phyloP scores from a whole-genome alignment of 2,113 vertebrate species.

The Melospiza melodia region DNA sequence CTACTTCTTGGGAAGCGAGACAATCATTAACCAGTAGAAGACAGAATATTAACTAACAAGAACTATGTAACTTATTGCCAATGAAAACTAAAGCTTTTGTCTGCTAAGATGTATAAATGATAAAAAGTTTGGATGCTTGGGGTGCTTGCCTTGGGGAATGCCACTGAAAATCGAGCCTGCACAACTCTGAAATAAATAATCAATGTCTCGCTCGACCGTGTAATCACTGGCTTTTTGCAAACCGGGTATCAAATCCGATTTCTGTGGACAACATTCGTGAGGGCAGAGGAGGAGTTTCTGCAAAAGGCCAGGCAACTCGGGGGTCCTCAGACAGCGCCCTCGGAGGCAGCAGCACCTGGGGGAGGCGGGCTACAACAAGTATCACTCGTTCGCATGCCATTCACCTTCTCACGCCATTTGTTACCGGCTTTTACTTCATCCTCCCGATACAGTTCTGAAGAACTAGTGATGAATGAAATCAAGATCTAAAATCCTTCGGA shows the following conservation, averaged over 20 bases:
- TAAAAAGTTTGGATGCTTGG: not conserved
- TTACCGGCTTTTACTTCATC: fast-evolving
- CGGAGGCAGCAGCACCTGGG: too few relatives aligned
- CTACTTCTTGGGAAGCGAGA: fast-evolving
- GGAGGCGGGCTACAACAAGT: fast-evolving
- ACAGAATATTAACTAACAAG: too few relatives aligned
- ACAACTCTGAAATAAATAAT: not conserved
- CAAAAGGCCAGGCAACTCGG: not conserved
- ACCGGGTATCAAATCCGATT: not conserved
- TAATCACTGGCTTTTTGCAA: not conserved
- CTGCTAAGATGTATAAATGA: not conserved
- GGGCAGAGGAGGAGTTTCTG: fast-evolving
- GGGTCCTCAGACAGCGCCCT: fast-evolving
- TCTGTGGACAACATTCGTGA: not conserved
- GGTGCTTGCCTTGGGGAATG: not conserved
- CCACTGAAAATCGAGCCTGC: too few relatives aligned
- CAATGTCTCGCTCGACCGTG: not conserved
- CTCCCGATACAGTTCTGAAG: not conserved
- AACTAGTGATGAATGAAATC: fast-evolving
- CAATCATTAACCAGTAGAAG: not conserved
- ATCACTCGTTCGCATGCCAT: fast-evolving
- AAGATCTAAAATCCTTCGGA: not conserved
- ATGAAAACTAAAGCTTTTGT: not conserved
- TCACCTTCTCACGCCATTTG: not conserved
- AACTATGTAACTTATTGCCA: not conserved